Conservation (phyloP, 37 sponge, comb jelly and placozoan species). For the Beroe forskalii region DNA sequence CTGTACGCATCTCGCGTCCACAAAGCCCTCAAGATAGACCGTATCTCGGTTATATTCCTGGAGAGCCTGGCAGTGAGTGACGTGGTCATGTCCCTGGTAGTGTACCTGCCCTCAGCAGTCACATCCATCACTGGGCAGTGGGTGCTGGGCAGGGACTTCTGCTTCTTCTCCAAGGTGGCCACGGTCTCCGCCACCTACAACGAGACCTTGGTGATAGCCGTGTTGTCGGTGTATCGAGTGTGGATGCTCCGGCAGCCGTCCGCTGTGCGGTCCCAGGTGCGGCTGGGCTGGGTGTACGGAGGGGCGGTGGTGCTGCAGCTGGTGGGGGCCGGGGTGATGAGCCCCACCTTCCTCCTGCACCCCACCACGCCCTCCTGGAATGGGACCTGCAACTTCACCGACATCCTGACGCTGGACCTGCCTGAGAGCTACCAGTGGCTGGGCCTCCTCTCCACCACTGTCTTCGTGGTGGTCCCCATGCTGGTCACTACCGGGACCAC, state of each 20-base stretch:
- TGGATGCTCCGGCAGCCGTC: constrained; percentile 50
- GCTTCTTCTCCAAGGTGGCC: not conserved
- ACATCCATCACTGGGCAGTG: not conserved
- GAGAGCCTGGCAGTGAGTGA: constrained; percentile 44
- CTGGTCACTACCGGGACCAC: constrained; percentile 16
- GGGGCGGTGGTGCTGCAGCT: not conserved
- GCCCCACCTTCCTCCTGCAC: too few relatives aligned
- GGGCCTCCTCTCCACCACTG: not conserved
- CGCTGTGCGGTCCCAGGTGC: not conserved
- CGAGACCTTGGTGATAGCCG: constrained; percentile 39
- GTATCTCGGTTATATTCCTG: not conserved
- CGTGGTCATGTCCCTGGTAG: not conserved
- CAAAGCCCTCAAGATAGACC: constrained; percentile 53
- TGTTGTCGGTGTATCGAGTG: constrained; percentile 46
- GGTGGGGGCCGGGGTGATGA: constrained; percentile 20
- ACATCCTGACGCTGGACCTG: not conserved
- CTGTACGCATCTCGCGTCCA: constrained; percentile 39
- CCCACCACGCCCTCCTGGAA: not conserved
- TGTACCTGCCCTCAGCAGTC: constrained; percentile 17
- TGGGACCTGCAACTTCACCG: not conserved
- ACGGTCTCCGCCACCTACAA: constrained; percentile 50
- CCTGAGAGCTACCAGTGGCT: not conserved
- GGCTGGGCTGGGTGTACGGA: not conserved
- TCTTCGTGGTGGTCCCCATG: constrained; percentile 11
- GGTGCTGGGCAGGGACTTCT: constrained; percentile 6